Conservation (phyloP, 2,113 vertebrate species). For the Gymnocephalus cernua region DNA sequence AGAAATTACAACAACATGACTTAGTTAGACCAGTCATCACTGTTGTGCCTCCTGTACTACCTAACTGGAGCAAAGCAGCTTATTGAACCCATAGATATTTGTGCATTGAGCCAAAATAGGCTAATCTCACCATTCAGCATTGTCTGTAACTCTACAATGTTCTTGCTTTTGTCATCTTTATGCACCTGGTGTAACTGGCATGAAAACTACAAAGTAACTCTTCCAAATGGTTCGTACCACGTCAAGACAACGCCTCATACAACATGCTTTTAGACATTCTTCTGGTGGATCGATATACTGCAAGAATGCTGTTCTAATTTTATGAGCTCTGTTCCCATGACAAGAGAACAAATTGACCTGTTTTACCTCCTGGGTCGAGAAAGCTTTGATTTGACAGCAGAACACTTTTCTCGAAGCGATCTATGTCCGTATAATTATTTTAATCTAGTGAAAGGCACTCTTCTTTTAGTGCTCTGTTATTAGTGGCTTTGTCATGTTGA, state of each 20-base stretch:
- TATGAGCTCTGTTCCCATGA: constrained; percentile 36
- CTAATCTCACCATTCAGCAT: neutral
- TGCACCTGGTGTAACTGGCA: neutral
- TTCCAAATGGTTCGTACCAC: neutral
- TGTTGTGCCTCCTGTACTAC: neutral
- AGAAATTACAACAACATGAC: neutral
- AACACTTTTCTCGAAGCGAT: neutral
- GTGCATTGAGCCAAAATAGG: neutral
- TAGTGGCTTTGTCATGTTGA: constrained; percentile 66
- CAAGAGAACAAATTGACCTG: neutral
- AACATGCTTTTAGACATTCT: constrained; percentile 10
- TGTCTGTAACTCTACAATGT: neutral
- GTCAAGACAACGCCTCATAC: neutral
- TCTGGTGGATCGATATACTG: neutral
- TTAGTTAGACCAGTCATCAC: neutral
- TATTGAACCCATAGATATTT: neutral
- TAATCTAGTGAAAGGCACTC: constrained; percentile 43
- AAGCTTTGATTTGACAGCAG: constrained; percentile 33
- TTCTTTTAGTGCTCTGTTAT: constrained; percentile 53
- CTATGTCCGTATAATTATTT: constrained; percentile 46
- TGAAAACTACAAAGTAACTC: neutral
- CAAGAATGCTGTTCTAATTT: neutral
- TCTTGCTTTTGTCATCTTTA: too few species aligned
- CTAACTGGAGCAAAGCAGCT: neutral
- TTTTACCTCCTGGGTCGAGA: constrained; percentile 16